Evolutionary conservation across 2,113 vertebrate species (phyloP).

Genomic region (Phaethon lepturus): DNA sequence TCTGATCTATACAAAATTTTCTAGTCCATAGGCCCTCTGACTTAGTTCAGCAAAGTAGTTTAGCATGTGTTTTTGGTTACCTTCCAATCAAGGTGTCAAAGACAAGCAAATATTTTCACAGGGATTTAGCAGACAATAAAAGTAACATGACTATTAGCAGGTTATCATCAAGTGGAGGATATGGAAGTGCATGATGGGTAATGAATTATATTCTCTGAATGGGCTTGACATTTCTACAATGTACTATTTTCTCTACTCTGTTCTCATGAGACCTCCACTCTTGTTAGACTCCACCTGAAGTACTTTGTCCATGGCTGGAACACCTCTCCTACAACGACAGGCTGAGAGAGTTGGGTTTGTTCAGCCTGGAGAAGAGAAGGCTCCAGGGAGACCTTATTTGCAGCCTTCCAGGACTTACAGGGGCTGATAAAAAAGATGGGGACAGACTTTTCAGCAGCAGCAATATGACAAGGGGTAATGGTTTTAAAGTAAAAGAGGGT

Average conservation of each 20-base stretch:
- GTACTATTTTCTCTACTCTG: background rate
- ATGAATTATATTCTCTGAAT: background rate
- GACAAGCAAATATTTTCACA: background rate
- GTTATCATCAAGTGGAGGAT: background rate
- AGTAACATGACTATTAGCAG: background rate
- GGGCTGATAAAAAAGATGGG: background rate
- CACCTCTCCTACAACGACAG: too few species aligned
- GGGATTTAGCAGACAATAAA: background rate
- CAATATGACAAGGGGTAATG: background rate
- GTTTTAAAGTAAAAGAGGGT: background rate
- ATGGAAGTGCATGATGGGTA: rapidly evolving
- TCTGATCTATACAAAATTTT: background rate
- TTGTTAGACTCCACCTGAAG: too few species aligned
- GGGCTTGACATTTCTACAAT: background rate
- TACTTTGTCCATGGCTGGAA: too few species aligned
- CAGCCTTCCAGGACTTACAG: background rate
- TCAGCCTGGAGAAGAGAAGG: background rate
- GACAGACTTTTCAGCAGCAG: background rate
- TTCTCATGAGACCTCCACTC: background rate
- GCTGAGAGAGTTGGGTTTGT: background rate
- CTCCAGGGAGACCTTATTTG: rapidly evolving
- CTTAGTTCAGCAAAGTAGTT: background rate
- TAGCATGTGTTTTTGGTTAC: background rate
- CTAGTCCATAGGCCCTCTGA: background rate
- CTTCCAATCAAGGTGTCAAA: background rate